Evolutionary conservation across 2,888 invertebrate species (phyloP).

Genomic region (Allolobophora icterica): DNA sequence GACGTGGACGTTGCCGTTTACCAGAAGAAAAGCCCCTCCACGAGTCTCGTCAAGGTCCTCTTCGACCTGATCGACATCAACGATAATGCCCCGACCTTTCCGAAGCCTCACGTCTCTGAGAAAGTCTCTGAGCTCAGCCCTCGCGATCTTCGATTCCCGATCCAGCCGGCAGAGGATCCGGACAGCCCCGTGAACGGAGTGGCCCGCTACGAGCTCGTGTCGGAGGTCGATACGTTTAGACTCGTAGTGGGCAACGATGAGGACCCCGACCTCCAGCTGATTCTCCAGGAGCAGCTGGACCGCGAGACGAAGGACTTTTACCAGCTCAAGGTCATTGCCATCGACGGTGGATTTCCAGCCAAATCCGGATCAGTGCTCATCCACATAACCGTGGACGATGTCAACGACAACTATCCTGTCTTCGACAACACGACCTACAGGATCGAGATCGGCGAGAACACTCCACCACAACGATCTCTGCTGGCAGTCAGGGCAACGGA

Average conservation of each 20-base stretch:
- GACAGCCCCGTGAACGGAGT: conserved; percentile 87
- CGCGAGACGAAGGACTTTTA: conserved; percentile 86
- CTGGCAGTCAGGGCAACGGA: conserved; percentile 37
- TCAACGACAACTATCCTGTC: conserved; percentile 82
- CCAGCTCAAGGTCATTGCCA: conserved; percentile 77
- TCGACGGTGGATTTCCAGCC: conserved; percentile 54
- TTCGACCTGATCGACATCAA: conserved; percentile 53
- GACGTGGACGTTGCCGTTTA: conserved; percentile 37
- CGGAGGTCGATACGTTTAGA: conserved; percentile 28
- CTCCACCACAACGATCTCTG: conserved; percentile 73
- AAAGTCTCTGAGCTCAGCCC: conserved; percentile 47
- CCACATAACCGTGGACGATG: conserved; percentile 57
- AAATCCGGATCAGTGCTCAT: conserved; percentile 58
- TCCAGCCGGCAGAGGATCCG: conserved; percentile 75
- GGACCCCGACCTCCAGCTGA: conserved; percentile 33
- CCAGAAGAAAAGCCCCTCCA: conserved; percentile 66
- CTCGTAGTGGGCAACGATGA: conserved; percentile 36
- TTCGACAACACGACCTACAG: conserved; percentile 88
- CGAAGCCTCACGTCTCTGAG: conserved; percentile 37
- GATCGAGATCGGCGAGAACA: conserved; percentile 82
- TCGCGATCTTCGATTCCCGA: conserved; percentile 40
- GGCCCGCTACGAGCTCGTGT: conserved; percentile 45
- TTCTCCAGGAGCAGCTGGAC: conserved; percentile 73
- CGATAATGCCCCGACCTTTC: conserved; percentile 53
- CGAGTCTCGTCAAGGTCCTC: conserved; percentile 53